phyloP scores from a whole-genome alignment of 2,797 vertebrate genomes.

The Caiman crocodilus region DNA sequence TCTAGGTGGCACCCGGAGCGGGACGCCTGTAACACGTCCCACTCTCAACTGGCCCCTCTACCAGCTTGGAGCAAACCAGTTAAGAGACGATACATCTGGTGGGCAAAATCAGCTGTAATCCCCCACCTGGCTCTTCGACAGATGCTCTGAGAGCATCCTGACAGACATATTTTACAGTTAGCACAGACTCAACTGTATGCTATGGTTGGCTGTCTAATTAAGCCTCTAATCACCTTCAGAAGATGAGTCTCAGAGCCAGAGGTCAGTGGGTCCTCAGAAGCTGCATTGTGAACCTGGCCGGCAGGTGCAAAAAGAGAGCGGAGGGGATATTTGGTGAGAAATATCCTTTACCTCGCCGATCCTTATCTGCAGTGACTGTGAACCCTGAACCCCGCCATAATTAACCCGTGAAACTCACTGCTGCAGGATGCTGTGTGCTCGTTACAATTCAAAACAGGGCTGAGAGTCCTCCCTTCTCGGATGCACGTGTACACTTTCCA shows the following conservation, averaged over 20 bases:
- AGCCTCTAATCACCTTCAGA: not conserved
- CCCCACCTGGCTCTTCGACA: not conserved
- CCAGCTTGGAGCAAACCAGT: not conserved
- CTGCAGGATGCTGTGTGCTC: not conserved
- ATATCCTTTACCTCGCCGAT: not conserved
- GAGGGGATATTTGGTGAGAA: not conserved
- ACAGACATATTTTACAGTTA: not conserved
- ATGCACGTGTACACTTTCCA: accelerated
- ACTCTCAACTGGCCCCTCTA: not conserved
- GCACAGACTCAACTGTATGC: no score
- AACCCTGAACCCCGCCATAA: accelerated
- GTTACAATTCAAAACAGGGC: not conserved
- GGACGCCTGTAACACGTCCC: not conserved
- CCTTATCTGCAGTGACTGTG: not conserved
- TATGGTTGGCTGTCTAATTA: not conserved
- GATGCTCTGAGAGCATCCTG: accelerated
- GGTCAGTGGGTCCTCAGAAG: not conserved
- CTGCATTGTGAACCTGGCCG: not conserved
- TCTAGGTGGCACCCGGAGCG: accelerated
- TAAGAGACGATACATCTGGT: accelerated
- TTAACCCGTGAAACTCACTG: accelerated
- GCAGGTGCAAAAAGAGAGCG: not conserved
- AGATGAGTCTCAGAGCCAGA: not conserved
- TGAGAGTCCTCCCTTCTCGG: accelerated
- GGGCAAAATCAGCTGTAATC: not conserved